Base-by-base conservation (phyloP, 2,888 invertebrate genomes). In the Napeogenes inachia region DNA sequence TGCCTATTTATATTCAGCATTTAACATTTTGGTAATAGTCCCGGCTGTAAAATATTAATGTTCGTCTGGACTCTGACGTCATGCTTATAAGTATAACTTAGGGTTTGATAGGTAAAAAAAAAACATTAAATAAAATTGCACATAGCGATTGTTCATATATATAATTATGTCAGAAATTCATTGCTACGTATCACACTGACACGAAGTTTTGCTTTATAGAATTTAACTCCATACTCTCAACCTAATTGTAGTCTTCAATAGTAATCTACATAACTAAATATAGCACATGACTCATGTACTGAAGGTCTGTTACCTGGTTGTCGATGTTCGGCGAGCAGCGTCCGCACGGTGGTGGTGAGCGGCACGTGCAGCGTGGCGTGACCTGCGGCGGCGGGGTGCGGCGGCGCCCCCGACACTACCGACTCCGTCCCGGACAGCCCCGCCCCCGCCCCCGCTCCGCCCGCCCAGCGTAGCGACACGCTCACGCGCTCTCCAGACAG, bases 401-500 rank as follows among this genome's bases (percentile, higher is more conserved):
- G 64, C 62, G 71, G 92, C 70, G 95, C 94, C 42, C 94, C 64
- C 60, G 71, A 92, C 70, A 58, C 56, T 60, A 72, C 92, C 69
- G 95, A 94, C 35, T 94, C 66, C 59, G 71, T 92, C 70, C 81
- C 12, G 77, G 79, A 62, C 21, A 62, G 67, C 13, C 62, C 68
- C 70, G 80, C 10, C 77, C 79, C 63, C 21, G 62, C 12, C 77
- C 79, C 63, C 21, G 62, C 67, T 10, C 62, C 68, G 47, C 74
- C 75, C 12, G 90, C 81, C 88, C 85, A 89, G 62, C 88, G 87
- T 63, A 97, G 93, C 71, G 94, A 94, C 33, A 97, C 94, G 33
- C 94, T 91, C 66, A 96, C 93, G 73, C 95, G 95, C 85, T 97
- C 97, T 75, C 95, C 95, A 75, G 97, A 97, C 67, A 98, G 87